Percentiles rank a stretch among this genome's conserved stretches.
Conservation (phyloP, 2,797 vertebrate genomes). For the Limosa lapponica region DNA sequence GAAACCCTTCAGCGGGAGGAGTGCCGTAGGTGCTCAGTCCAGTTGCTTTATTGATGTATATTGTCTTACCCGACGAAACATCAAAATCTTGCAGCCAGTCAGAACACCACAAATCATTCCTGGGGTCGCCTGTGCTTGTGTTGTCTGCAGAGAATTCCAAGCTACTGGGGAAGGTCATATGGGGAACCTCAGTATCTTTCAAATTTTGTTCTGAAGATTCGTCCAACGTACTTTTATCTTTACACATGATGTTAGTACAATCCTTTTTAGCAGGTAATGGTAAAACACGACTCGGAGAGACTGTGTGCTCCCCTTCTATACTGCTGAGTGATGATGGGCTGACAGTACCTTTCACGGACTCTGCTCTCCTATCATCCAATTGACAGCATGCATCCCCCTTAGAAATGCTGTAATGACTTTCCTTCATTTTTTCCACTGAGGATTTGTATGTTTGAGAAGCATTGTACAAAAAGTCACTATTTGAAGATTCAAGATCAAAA, state of each 20-base stretch:
- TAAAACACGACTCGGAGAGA: constrained; percentile 6
- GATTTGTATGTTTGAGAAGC: constrained; percentile 3
- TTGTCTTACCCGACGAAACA: constrained; percentile 79
- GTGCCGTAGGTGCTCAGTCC: constrained; percentile 89
- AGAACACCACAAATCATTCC: constrained; percentile 10
- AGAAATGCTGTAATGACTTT: neutral
- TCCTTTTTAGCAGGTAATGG: neutral
- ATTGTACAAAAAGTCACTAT: neutral
- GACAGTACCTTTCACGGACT: neutral
- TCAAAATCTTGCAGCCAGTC: constrained; percentile 92
- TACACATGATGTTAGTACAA: neutral
- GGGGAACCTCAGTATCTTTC: neutral
- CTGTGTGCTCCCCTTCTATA: neutral
- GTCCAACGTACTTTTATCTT: neutral
- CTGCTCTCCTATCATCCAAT: neutral
- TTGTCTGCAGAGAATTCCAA: neutral
- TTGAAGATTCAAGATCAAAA: neutral
- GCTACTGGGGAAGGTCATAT: neutral
- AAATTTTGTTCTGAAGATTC: constrained; percentile 26
- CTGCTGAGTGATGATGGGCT: neutral
- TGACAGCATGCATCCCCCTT: neutral
- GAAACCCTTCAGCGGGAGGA: constrained; percentile 74
- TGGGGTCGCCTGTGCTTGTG: neutral
- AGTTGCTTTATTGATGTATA: constrained; percentile 90
- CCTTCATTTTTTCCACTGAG: neutral